Evolutionary conservation across 2,888 invertebrate species (phyloP).

Genomic region (Panopea generosa): DNA sequence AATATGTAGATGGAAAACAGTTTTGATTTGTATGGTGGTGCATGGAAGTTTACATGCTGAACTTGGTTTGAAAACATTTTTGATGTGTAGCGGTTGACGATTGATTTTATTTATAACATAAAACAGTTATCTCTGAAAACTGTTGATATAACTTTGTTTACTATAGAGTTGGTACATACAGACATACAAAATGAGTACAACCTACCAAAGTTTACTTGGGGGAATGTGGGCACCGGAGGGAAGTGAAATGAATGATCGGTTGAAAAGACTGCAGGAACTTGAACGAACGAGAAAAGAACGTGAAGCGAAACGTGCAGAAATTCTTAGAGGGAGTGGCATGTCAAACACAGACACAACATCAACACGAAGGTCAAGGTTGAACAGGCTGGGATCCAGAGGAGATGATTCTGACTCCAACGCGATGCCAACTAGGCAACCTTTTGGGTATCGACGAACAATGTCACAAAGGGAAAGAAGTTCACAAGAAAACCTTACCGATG

Average conservation of each 20-base stretch:
- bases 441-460: constrained; percentile 21
- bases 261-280: constrained; percentile 46
- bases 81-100: no score
- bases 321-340: no score
- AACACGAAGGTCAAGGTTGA: background rate
- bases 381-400: background rate
- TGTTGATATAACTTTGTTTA: no score
- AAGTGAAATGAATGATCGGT: constrained; percentile 51
- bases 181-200: constrained; percentile 12
- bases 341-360: background rate
- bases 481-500: background rate
- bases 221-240: constrained; percentile 59
- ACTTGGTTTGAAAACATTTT: no score
- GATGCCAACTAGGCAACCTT: background rate
- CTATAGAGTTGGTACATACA: no score
- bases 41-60: no score
- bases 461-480: constrained; percentile 19
- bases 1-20: no score
- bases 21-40: no score
- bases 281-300: constrained; percentile 55
- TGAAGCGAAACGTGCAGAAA: constrained; percentile 29
- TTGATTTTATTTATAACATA: no score
- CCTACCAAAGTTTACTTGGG: constrained; percentile 29
- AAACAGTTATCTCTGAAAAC: no score
- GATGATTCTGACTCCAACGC: background rate